Conservation (phyloP, 2,113 vertebrate species). For the Theristicus caerulescens region DNA sequence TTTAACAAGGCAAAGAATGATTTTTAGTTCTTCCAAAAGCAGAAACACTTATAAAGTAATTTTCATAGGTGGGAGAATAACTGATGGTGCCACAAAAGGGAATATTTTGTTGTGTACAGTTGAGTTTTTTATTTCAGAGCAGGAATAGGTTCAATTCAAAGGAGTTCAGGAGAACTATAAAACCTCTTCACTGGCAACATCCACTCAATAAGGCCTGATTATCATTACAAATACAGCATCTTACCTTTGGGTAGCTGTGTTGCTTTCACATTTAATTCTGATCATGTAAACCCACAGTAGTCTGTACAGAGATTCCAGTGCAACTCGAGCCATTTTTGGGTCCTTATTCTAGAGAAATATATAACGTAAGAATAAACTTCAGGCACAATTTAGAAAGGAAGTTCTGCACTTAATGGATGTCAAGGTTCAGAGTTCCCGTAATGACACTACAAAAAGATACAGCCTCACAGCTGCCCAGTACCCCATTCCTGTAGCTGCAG, state of each 20-base stretch:
- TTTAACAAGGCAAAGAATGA: background rate
- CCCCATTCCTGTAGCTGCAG: background rate
- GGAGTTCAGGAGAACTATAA: background rate
- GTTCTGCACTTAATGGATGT: background rate
- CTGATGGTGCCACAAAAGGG: background rate
- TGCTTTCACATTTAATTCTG: constrained; percentile 99
- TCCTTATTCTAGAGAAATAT: constrained; percentile 89
- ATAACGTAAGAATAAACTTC: background rate
- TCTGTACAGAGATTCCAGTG: constrained; percentile 95
- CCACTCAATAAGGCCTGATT: background rate
- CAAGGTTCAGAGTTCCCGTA: background rate
- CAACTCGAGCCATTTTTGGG: constrained; percentile 99
- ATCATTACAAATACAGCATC: background rate
- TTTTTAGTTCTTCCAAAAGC: background rate
- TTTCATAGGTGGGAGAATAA: background rate
- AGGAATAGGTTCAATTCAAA: background rate
- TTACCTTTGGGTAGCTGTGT: constrained; percentile 97
- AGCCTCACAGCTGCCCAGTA: background rate
- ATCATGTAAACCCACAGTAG: constrained; percentile 99
- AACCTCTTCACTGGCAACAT: background rate
- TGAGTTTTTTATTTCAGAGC: background rate
- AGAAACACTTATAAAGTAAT: background rate
- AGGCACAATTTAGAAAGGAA: background rate
- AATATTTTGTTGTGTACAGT: background rate
- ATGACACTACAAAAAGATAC: background rate